Evolutionary conservation across 2,888 invertebrate genomes (phyloP).

Genomic region (Cryptocephalus moraei): DNA sequence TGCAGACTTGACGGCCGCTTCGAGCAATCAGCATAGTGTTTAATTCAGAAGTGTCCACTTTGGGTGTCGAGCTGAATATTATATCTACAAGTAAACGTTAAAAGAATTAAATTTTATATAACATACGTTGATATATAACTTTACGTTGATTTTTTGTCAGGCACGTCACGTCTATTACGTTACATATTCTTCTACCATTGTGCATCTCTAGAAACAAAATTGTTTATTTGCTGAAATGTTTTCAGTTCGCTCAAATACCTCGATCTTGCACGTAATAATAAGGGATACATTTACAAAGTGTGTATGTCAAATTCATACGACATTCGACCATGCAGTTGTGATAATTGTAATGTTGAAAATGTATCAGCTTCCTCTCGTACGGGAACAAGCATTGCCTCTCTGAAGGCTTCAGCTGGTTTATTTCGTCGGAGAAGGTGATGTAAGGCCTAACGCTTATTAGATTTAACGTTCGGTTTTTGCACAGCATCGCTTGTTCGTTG

Average conservation of each 20-base stretch:
- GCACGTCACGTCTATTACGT: not conserved
- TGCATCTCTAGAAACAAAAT: not conserved
- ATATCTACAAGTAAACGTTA: slow-evolving; percentile 11
- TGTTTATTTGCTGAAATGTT: not conserved
- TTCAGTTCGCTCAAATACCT: slow-evolving; percentile 20
- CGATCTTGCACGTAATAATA: slow-evolving; percentile 41
- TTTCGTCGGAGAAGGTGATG: slow-evolving; percentile 50
- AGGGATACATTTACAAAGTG: slow-evolving; percentile 51
- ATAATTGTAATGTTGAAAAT: slow-evolving; percentile 44
- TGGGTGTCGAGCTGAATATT: slow-evolving; percentile 37
- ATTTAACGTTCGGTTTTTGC: slow-evolving; percentile 46
- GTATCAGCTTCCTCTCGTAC: slow-evolving; percentile 41
- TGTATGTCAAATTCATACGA: slow-evolving; percentile 39
- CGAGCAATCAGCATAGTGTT: slow-evolving; percentile 5
- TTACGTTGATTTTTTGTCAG: not conserved
- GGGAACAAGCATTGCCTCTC: slow-evolving; percentile 49
- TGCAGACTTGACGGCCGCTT: slow-evolving; percentile 28
- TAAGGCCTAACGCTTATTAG: slow-evolving; percentile 54
- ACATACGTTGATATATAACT: slow-evolving; percentile 1
- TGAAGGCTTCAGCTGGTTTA: slow-evolving; percentile 41
- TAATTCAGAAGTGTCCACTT: slow-evolving; percentile 19
- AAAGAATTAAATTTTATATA: not conserved
- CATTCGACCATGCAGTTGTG: slow-evolving; percentile 56
- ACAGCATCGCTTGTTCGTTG: slow-evolving; percentile 48
- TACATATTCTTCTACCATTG: not conserved